A percentile compares a stretch with the other conserved stretches of the same genome.
phyloP scores from a whole-genome alignment of 2,797 vertebrate genomes.

The Galaxias olidus region DNA sequence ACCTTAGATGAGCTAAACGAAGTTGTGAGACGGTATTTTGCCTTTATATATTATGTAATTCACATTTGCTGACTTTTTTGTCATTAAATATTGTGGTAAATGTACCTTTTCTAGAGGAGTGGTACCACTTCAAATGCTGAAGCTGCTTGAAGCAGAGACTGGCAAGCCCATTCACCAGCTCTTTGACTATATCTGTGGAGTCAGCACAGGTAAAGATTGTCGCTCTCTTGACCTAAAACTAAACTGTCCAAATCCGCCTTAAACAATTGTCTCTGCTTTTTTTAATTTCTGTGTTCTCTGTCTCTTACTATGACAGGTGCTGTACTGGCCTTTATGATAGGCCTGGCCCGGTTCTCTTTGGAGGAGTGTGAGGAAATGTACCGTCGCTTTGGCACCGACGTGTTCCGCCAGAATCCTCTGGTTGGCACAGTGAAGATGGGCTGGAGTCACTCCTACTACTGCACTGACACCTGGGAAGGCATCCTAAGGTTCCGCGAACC shows the following conservation, averaged over 20 bases:
- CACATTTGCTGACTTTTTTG: background rate
- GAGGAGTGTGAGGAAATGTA: slow-evolving; percentile 78
- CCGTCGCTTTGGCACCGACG: slow-evolving; percentile 72
- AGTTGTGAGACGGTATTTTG: background rate
- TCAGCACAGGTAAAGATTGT: slow-evolving; percentile 74
- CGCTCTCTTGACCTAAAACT: background rate
- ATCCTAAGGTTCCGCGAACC: slow-evolving; percentile 59
- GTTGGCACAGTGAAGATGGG: slow-evolving; percentile 79
- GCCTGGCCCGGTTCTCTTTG: slow-evolving; percentile 68
- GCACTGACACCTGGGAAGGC: slow-evolving; percentile 74
- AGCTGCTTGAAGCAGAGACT: slow-evolving; percentile 70
- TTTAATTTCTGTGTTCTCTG: background rate
- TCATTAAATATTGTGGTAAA: no score
- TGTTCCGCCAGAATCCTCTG: slow-evolving; percentile 74
- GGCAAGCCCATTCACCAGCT: slow-evolving; percentile 73
- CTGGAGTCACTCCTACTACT: slow-evolving; percentile 78
- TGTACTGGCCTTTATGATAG: slow-evolving; percentile 75
- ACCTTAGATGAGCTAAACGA: slow-evolving; percentile 7
- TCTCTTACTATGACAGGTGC: slow-evolving; percentile 56
- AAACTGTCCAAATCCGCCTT: background rate
- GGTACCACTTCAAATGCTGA: slow-evolving; percentile 73
- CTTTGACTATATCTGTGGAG: slow-evolving; percentile 80
- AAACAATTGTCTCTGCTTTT: background rate
- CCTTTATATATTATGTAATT: background rate
- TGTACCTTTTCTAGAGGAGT: slow-evolving; percentile 62